Base-by-base conservation (phyloP, 2,113 vertebrate species). In the Crotophaga sulcirostris region DNA sequence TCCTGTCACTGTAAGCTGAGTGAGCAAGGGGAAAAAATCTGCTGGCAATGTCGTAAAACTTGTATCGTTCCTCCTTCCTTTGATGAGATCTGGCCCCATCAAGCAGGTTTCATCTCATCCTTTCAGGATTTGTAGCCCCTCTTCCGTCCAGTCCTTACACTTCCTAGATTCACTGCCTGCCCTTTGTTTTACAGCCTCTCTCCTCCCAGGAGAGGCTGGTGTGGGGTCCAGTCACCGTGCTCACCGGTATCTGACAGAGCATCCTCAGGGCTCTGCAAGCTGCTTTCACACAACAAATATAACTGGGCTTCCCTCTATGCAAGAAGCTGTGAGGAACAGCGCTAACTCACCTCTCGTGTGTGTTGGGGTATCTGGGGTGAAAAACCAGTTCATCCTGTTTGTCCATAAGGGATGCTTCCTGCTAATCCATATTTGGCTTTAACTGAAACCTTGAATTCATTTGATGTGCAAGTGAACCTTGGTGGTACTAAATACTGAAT, bases 351-450 rank as follows among this genome's bases (percentile, higher is more conserved):
- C 33, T 55, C 25, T 8, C 45, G 59, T 54, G 34, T 13, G 2
- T 10, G 13, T 20, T 44, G 52, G 42, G 84, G 59, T 67, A 44
- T 52, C 44, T 67, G 1, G 10, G 33, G 25, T 55, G 74, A 47
- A 84, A 82, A 94, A 90, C 82, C 67, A 78, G 89, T 92, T 88
- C 29, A 11, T 36, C 89, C 75, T 23, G 91, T 85, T 90, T 66
- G 49, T 75, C 6, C 4, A 44, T 83, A 76, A 31, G 8, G 3
- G 89, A 13, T 68, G 28, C 80, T 80, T 83, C 83, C 83, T 94
- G 62, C 72, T 92, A 21, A 69, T 83, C 75, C 72, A 15, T 76
- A 44, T 62, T 68, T 67, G 33, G 20, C 47, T 93, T 74, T 40
- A 26, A 64, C 58, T 52, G 69, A 69, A 80, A 76, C 42, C 70